These are phyloP conservation scores for Dipodomys merriami DNA, from an alignment of 2,113 vertebrate genomes.

Conservation along the genomic window DNA sequence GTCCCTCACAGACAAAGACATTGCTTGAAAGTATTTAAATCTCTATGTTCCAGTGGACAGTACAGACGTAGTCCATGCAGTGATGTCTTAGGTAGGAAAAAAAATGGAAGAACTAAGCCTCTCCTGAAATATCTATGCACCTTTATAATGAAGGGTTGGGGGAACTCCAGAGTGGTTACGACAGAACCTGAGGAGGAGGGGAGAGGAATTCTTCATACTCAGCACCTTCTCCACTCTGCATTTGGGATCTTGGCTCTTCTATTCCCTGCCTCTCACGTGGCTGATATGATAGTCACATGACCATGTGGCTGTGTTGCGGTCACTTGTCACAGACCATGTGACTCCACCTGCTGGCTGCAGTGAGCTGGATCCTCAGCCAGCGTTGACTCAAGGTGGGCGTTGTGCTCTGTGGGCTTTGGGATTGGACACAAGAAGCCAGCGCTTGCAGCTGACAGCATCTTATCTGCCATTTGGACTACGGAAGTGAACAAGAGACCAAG, in stretches of 20 bases:
- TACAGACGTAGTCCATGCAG: background rate
- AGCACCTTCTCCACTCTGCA: no score
- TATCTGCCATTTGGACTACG: background rate
- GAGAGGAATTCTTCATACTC: no score
- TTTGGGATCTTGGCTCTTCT: background rate
- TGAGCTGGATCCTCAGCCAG: background rate
- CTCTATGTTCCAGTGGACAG: background rate
- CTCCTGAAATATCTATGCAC: background rate
- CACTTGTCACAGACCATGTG: no score
- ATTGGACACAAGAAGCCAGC: background rate
- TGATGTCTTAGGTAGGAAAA: background rate
- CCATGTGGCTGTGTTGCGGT: no score
- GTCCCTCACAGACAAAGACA: background rate
- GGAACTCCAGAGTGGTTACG: background rate
- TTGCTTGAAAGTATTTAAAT: background rate
- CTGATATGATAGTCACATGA: accelerated
- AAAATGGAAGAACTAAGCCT: background rate
- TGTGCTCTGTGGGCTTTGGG: background rate
- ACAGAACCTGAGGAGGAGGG: background rate
- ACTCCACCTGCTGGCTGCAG: background rate
- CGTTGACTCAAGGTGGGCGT: background rate
- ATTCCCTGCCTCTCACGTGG: background rate
- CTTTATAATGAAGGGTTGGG: no score
- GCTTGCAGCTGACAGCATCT: accelerated
- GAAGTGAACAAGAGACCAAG: accelerated